These are phyloP conservation scores for Epinephelus awoara DNA, from an alignment of 2,797 vertebrate species.

Conservation along the genomic window DNA sequence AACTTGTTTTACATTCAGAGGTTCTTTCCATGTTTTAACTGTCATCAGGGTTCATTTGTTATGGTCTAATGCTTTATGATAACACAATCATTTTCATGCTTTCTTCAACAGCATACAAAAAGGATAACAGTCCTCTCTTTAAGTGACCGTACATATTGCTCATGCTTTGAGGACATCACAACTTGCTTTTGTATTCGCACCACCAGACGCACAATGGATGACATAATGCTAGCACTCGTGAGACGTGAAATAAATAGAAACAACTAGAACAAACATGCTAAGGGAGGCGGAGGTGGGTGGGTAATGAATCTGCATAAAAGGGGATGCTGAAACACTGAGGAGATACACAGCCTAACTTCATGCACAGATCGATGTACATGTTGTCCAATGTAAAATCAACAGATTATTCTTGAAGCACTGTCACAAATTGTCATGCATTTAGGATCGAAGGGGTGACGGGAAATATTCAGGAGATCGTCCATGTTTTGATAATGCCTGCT, in stretches of 20 bases:
- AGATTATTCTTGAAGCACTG: constrained; percentile 50
- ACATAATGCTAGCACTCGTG: constrained; percentile 46
- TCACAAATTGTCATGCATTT: constrained; percentile 73
- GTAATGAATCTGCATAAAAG: constrained; percentile 53
- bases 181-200: constrained; percentile 53
- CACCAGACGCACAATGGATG: constrained; percentile 64
- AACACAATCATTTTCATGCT: constrained; percentile 73
- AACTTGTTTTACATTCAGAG: constrained; percentile 76
- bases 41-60: constrained; percentile 34
- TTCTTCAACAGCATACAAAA: constrained; percentile 61
- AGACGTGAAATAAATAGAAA: constrained; percentile 64
- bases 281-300: not conserved
- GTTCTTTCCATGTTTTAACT: constrained; percentile 56
- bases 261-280: constrained; percentile 74
- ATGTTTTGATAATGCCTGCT: constrained; percentile 12
- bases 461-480: constrained; percentile 33
- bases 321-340: constrained; percentile 50
- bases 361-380: constrained; percentile 69
- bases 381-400: constrained; percentile 54
- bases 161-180: constrained; percentile 76
- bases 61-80: constrained; percentile 39
- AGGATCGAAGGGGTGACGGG: constrained; percentile 32
- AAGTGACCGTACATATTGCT: constrained; percentile 74
- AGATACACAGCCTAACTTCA: constrained; percentile 63
- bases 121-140: constrained; percentile 36